phyloP scores from a whole-genome alignment of 1,140 invertebrate genomes.

The Venturia canescens region DNA sequence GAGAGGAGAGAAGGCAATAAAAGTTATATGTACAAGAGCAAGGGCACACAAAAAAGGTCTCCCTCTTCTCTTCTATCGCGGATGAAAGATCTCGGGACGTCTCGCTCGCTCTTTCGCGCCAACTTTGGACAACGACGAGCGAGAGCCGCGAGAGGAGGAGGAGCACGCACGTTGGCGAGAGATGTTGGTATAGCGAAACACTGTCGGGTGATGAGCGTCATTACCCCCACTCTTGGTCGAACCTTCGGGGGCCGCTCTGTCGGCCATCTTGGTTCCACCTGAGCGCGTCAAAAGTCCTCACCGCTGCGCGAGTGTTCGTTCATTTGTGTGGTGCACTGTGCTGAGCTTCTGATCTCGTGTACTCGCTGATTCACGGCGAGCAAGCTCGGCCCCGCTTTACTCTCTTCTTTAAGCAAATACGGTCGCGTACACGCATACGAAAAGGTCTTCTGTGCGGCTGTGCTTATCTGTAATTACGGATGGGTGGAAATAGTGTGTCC shows the following conservation, averaged over 20 bases:
- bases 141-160: slow-evolving; percentile 9
- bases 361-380: slow-evolving; percentile 31
- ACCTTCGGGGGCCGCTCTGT: slow-evolving; percentile 64
- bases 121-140: slow-evolving; percentile 1
- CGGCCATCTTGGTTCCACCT: slow-evolving; percentile 73
- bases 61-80: slow-evolving; percentile 66
- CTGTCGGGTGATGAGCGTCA: slow-evolving; percentile 76
- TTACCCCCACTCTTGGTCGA: slow-evolving; percentile 70
- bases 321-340: slow-evolving; percentile 17
- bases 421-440: background rate
- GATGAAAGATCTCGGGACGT: slow-evolving; percentile 70
- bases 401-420: background rate
- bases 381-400: background rate
- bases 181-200: slow-evolving; percentile 76
- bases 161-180: slow-evolving; percentile 52
- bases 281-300: slow-evolving; percentile 63
- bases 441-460: no score
- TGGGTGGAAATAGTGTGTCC: background rate
- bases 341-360: slow-evolving; percentile 37
- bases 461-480: background rate
- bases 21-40: slow-evolving; percentile 40
- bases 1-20: slow-evolving; percentile 40
- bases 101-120: slow-evolving; percentile 61
- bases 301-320: slow-evolving; percentile 3
- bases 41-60: slow-evolving; percentile 61